These are phyloP conservation scores for Lipophrys pholis DNA, from an alignment of 2,113 vertebrate genomes.

Conservation along the genomic window DNA sequence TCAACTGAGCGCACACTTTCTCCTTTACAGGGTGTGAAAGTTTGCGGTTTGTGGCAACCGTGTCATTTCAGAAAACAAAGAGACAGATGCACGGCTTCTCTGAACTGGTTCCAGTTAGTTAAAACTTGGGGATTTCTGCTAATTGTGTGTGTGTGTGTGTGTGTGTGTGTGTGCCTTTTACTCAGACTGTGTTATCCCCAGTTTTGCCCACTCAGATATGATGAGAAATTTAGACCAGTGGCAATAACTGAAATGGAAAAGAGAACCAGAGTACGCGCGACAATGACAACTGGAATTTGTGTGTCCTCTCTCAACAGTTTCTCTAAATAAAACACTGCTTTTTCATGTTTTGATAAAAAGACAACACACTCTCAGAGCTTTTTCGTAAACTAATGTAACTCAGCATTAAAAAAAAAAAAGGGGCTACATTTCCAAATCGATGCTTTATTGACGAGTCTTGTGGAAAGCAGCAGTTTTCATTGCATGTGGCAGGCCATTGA, in stretches of 20 bases:
- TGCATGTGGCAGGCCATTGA: slow-evolving; percentile 62
- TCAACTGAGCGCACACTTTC: slow-evolving; percentile 59
- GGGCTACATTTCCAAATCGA: slow-evolving; percentile 51
- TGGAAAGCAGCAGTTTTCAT: slow-evolving; percentile 60
- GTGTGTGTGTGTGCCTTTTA: neutral
- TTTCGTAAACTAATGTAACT: neutral
- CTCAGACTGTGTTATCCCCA: too few relatives aligned
- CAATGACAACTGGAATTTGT: slow-evolving; percentile 3
- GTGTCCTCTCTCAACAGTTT: neutral
- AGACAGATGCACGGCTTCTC: slow-evolving; percentile 36
- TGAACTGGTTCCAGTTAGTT: slow-evolving; percentile 51
- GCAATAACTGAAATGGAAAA: slow-evolving; percentile 28
- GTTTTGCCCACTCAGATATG: too few relatives aligned
- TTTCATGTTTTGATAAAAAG: neutral
- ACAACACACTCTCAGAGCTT: too few relatives aligned
- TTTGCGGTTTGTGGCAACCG: slow-evolving; percentile 59
- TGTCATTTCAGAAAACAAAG: slow-evolving; percentile 57
- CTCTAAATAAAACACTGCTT: neutral
- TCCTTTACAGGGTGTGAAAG: slow-evolving; percentile 61
- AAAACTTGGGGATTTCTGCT: slow-evolving; percentile 60
- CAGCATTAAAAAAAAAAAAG: slow-evolving; percentile 1
- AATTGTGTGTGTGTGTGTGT: neutral
- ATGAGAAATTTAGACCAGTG: slow-evolving; percentile 27
- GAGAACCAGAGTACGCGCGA: neutral
- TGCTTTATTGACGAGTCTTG: slow-evolving; percentile 56